Conservation (phyloP, 2,113 vertebrate genomes). For the Gila orcuttii region DNA sequence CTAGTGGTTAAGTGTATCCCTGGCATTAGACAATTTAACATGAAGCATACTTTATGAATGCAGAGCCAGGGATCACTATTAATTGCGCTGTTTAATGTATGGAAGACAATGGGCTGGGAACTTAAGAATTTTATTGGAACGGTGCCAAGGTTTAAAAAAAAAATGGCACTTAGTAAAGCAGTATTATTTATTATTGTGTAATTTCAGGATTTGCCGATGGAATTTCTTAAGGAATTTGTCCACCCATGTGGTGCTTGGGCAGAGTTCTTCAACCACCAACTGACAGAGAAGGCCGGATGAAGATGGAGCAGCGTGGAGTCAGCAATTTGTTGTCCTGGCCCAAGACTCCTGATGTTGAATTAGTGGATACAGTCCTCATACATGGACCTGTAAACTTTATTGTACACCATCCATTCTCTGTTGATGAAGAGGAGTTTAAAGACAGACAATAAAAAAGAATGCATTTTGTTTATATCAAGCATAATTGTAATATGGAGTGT, state of each 20-base stretch:
- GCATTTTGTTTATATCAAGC: not conserved
- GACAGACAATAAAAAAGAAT: not conserved
- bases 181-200: not conserved
- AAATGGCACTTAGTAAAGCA: not conserved
- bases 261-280: not conserved
- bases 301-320: not conserved
- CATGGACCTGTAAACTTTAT: not conserved
- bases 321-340: not conserved
- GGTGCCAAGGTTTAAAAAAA: not conserved
- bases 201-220: constrained; percentile 1
- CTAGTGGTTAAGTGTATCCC: too few species aligned
- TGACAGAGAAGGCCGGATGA: not conserved
- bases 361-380: not conserved
- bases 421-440: not conserved
- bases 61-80: not conserved
- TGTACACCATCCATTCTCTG: not conserved
- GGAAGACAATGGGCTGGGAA: not conserved
- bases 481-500: not conserved
- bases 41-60: not conserved
- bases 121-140: not conserved
- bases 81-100: not conserved
- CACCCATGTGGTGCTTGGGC: not conserved
- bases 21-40: not conserved
- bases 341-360: not conserved
- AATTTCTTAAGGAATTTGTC: not conserved